Evolutionary conservation across 1,140 invertebrate genomes (phyloP), one percentile per base, ranked within the genome.

Genomic region (Nautilus pompilius): DNA sequence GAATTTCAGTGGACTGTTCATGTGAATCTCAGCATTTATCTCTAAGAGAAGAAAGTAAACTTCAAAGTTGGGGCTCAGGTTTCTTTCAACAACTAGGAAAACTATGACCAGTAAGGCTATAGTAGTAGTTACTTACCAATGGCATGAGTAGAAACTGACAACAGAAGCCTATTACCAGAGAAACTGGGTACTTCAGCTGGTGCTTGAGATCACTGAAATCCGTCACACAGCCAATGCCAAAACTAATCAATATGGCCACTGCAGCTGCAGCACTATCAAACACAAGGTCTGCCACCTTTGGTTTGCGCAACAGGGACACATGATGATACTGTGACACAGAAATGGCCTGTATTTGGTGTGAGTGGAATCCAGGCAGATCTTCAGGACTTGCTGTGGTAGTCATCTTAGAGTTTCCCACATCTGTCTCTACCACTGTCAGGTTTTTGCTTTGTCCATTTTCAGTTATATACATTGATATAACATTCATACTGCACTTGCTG

Each of bases 121-220:
- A n/a, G n/a, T n/a, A n/a, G n/a, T n/a, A n/a, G n/a, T 30, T 61
- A 74, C 79, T 78, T 71, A 81, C 79, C 69, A 79, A 66, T 36
- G 79, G 79, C 73, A 80, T 79, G 28, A 81, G 55, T 30, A 81
- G 72, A 59, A 79, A 78, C 63, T 81, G 78, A 56, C 73, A 77
- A 61, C 72, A 74, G 55, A 76, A 73, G 34, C 75, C 74, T 29
- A 78, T 70, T 41, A 79, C 67, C 13, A 81, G 62, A 6, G 74
- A 71, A 26, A 76, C 67, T 5, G 77, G 78, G 41, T 74, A 75
- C 66, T 79, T 78, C 26, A 78, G 58, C 33, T 79, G 77, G 41
- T 63, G 61, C 65, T 79, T 78, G 24, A 80, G 45, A 55, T 69
- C 75, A 54, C 76, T 74, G 1, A 69, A 72, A 63, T 81, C 74